Evolutionary conservation across 2,797 vertebrate species (phyloP), one percentile per base, ranked within the genome.

Genomic region (Limosa lapponica): DNA sequence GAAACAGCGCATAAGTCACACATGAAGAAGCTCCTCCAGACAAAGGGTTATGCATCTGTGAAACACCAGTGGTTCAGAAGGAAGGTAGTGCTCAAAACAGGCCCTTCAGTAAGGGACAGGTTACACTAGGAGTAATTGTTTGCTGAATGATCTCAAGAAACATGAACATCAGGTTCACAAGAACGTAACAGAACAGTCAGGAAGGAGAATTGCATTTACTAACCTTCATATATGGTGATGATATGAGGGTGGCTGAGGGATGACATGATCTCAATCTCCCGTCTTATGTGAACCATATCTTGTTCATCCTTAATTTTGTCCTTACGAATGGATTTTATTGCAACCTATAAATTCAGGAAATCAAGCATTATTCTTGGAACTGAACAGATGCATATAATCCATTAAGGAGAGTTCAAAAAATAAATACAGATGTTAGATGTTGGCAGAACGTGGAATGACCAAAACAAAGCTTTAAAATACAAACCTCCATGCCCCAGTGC

Each of bases 221-320:
- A 96, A 99, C 99, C 99, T 99, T 99, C 99, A 89, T 99, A 99
- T 98, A 99, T 99, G 96, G 98, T 98, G 98, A 99, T 99, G 98
- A 99, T 99, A 98, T 99, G 99, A 95, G 99, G 98, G 96, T 99
- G 99, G 97, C 84, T 98, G 97, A 99, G 98, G 93, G 98, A 99
- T 95, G 99, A 99, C 99, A 99, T 99, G 98, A 99, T 99, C 98
- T 99, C 99, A 93, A 99, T 99, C 98, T 99, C 99, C 91, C 98
- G 98, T 96, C 98, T 98, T 98, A 98, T 98, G 97, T 98, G 98
- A 97, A 98, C 98, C 98, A 98, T 99, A 96, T 98, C 98, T 98
- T 99, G 98, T 83, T 99, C 99, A 92, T 99, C 98, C 97, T 99
- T 99, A 98, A 99, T 99, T 98, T 98, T 99, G 98, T 99, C 99